Evolutionary conservation across 1,140 invertebrate genomes (phyloP).

Genomic region (Dreissena rostriformis): DNA sequence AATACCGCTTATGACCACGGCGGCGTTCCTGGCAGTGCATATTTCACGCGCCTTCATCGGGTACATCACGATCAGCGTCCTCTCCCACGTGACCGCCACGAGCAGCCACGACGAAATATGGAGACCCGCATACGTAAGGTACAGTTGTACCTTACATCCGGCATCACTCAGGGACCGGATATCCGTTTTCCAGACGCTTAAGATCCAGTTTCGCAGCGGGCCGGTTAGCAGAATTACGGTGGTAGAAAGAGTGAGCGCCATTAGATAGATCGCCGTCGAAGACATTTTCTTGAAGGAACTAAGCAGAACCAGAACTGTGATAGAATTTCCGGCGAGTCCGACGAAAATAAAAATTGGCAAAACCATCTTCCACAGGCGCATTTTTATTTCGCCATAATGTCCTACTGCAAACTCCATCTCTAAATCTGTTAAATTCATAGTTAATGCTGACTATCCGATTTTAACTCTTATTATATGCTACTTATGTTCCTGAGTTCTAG

Average conservation of each 20-base stretch:
- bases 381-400: conserved; percentile 35
- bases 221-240: conserved; percentile 61
- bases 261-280: conserved; percentile 59
- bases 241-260: conserved; percentile 60
- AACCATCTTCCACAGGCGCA: conserved; percentile 26
- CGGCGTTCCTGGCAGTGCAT: not conserved
- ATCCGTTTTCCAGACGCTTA: conserved; percentile 50
- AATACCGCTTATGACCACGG: not conserved
- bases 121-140: not conserved
- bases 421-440: too few species aligned
- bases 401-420: too few species aligned
- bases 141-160: conserved; percentile 58
- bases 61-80: conserved; percentile 37
- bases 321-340: conserved; percentile 62
- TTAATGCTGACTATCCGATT: too few species aligned
- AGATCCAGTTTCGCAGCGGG: conserved; percentile 63
- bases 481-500: too few species aligned
- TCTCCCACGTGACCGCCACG: not conserved
- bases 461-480: too few species aligned
- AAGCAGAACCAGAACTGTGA: conserved; percentile 53
- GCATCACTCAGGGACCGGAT: conserved; percentile 44
- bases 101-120: not conserved
- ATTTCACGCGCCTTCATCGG: not conserved
- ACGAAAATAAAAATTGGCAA: conserved; percentile 59
- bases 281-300: conserved; percentile 28